Evolutionary conservation across 2,113 vertebrate species (phyloP), one percentile per base, ranked within the genome.

Genomic region (Apeltes quadracus): DNA sequence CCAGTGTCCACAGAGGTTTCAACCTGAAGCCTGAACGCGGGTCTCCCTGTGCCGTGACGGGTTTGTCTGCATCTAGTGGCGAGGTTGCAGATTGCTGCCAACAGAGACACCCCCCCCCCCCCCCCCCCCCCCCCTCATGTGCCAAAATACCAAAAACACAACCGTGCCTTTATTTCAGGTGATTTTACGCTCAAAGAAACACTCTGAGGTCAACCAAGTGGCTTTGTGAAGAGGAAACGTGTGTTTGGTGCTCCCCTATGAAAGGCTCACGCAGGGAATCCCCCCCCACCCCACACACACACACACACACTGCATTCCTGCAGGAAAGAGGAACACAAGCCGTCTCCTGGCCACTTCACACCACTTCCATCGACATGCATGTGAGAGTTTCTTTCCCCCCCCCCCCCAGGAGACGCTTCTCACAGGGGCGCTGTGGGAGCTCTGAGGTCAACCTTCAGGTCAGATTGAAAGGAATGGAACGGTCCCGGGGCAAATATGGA

Each of bases 271-370:
- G 70, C 59, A 82, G 89, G 89, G 90, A 90, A 82, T 82, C 81
- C 89, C 88, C 0, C 53, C 54, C 34, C 36, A 50, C 27, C 8
- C 51, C 69, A 75, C 62, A 70, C 29, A 74, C 34, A 70, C 29
- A 74, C 34, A 41, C 65, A 75, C 62, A 3, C 41, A 50, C 36
- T 15, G 32, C 20, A 41, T 62, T 79, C 36, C 55, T 43, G 7
- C 27, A 66, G 61, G 75, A 32, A 59, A 63, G 63, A 84, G 65
- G 46, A 59, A 57, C 12, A 55, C 44, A 74, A 16, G 44, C 63
- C 63, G 70, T 91, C 84, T 80, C 73, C 75, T 68, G 73, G 68
- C 90, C 86, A 91, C 90, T 90, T 90, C 84, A 91, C 88, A 91
- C 69, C 59, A 61, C 66, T 59, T 84, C 68, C 51, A 46, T 70